Conservation (phyloP, 2,888 invertebrate species). For the Megalurothrips usitatus region DNA sequence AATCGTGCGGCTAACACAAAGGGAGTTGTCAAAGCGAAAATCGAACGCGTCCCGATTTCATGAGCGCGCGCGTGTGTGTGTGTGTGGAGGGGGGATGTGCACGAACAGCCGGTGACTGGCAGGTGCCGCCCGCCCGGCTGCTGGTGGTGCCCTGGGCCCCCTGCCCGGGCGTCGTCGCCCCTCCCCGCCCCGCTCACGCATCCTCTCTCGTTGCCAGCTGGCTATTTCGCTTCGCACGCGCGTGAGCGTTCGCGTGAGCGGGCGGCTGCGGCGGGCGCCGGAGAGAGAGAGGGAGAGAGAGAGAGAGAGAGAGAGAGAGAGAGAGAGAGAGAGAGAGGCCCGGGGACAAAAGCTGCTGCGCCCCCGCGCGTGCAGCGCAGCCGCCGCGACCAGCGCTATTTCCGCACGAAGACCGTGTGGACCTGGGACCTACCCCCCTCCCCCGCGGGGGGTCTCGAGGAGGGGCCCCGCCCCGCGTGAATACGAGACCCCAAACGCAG, state of each 20-base stretch:
- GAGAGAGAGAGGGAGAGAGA: conserved; percentile 28
- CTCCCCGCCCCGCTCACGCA: not conserved
- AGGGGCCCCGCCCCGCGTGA: too few relatives aligned
- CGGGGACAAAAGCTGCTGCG: not conserved
- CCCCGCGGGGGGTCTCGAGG: too few relatives aligned
- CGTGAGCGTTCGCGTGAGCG: too few relatives aligned
- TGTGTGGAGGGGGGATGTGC: too few relatives aligned
- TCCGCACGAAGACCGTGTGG: too few relatives aligned
- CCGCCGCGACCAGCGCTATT: not conserved
- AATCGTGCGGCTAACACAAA: too few relatives aligned
- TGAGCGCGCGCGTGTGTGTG: too few relatives aligned
- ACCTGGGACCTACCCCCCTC: not conserved
- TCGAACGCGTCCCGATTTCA: too few relatives aligned
- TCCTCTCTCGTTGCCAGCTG: not conserved
- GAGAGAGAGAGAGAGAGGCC: conserved; percentile 19
- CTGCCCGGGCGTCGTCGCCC: not conserved
- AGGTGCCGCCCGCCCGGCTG: not conserved
- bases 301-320: conserved; percentile 31
- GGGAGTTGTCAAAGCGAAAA: too few relatives aligned
- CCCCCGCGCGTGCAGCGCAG: not conserved
- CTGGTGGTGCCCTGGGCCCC: not conserved
- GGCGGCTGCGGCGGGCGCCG: too few relatives aligned
- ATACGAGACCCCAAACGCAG: too few relatives aligned
- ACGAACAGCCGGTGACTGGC: not conserved
- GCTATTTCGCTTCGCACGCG: not conserved